Percentiles rank a stretch among this genome's conserved stretches.
Conservation (phyloP, 1,140 invertebrate genomes). For the Limonius californicus region DNA sequence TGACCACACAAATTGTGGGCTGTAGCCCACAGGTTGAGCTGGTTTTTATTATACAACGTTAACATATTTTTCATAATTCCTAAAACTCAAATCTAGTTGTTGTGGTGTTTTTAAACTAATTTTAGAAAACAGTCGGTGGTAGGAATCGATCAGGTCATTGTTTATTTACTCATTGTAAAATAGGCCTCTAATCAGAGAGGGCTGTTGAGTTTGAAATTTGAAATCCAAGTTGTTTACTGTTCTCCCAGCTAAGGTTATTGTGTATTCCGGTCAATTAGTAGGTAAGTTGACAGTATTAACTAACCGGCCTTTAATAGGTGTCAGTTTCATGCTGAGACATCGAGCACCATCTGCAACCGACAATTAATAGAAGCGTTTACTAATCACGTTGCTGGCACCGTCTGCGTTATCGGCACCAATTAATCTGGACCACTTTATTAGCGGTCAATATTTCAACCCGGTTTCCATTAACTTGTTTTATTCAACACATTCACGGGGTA, state of each 20-base stretch:
- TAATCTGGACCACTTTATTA: slow-evolving; percentile 5
- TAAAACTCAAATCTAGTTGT: too few relatives aligned
- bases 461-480: background rate
- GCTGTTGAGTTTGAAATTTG: too few relatives aligned
- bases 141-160: too few relatives aligned
- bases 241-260: background rate
- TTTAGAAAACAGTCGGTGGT: too few relatives aligned
- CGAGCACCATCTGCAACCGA: slow-evolving; percentile 10
- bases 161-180: too few relatives aligned
- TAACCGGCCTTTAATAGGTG: slow-evolving; percentile 3
- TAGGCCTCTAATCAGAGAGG: too few relatives aligned
- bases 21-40: too few relatives aligned
- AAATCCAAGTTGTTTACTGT: too few relatives aligned
- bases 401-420: slow-evolving; percentile 12
- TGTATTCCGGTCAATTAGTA: background rate
- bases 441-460: slow-evolving; percentile 2
- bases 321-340: slow-evolving; percentile 2
- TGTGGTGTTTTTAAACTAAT: too few relatives aligned
- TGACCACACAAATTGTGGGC: too few relatives aligned
- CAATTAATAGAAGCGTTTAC: slow-evolving; percentile 14
- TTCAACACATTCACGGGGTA: background rate
- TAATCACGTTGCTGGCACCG: slow-evolving; percentile 14
- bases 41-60: too few relatives aligned
- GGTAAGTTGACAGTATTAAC: slow-evolving; percentile 9
- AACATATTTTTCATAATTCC: too few relatives aligned